Base-by-base conservation (phyloP, 2,113 vertebrate species). In the Anoplopoma fimbria region DNA sequence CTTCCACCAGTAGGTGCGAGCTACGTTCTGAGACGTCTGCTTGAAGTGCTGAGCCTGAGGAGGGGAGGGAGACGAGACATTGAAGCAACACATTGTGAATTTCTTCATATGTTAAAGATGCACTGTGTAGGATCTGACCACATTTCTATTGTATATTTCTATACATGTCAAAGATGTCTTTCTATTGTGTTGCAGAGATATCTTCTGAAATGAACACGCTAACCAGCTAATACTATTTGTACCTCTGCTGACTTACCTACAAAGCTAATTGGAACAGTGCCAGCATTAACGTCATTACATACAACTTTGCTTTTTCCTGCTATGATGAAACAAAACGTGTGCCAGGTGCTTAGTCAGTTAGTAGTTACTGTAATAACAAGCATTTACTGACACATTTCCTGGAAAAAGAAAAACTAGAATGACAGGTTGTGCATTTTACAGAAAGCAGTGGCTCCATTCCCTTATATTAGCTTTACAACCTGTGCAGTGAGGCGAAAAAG, bases 1-100 rank as follows among this genome's bases (percentile, higher is more conserved):
- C 93, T 97, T 97, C 97, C 98, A 98, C 97, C 97, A 98, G 95
- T 97, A 98, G 40, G 95, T 94, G 1, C 97, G 96, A 1, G 97
- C 96, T 88, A 99, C 94, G 88, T 98, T 98, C 91, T 96, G 96
- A 0, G 97, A 97, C 0, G 97, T 98, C 0, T 97, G 97, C 93
- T 96, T 97, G 93, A 98, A 98, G 93, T 97, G 95, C 86, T 98
- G 96, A 0, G 97, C 97, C 98, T 98, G 94, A 2, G 19, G 68
- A 45, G n/a, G n/a, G 0, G 29, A 51, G 12, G 14, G 19, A 33
- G 47, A 77, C 15, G 33, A 23, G 25, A 33, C 34, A n/a, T 3
- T 65, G 3, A 68, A 40, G 34, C 12, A 23, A 55, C 33, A 58
- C 45, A 14, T 17, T 7, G 69, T 19, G 23, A 9, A 51, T 51